A percentile compares a stretch with the other conserved stretches of the same genome.
Conservation (phyloP, 2,113 vertebrate genomes). For the Bujurquina vittata region DNA sequence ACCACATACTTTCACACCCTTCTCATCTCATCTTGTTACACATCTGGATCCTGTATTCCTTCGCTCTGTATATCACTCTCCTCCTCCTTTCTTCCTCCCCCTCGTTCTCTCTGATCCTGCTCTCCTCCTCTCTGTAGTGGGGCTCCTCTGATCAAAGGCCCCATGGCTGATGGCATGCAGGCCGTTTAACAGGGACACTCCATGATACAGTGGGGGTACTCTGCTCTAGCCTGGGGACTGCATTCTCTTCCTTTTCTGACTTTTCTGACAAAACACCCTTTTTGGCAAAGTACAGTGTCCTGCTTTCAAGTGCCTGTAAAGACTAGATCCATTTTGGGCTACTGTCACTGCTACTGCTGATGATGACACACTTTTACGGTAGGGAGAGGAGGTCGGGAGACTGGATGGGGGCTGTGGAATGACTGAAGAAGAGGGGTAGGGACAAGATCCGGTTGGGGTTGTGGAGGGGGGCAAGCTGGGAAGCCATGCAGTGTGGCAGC, state of each 20-base stretch:
- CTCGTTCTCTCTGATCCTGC: constrained; percentile 62
- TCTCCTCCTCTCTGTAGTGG: constrained; percentile 65
- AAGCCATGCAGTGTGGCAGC: constrained; percentile 58
- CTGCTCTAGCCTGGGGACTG: constrained; percentile 18
- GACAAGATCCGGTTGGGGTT: constrained; percentile 35
- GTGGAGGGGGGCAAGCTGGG: constrained; percentile 37
- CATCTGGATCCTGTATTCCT: constrained; percentile 77
- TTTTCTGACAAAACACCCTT: not conserved
- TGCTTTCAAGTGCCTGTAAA: constrained; percentile 6
- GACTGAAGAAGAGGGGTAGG: constrained; percentile 41
- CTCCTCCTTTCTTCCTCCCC: constrained; percentile 51
- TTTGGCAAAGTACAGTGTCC: not conserved
- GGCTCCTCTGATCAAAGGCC: constrained; percentile 72
- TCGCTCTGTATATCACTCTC: constrained; percentile 70
- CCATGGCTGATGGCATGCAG: constrained; percentile 59
- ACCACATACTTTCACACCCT: constrained; percentile 73
- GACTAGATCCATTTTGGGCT: constrained; percentile 18
- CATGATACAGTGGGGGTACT: constrained; percentile 47
- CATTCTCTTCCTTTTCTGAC: constrained; percentile 10
- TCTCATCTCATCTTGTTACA: constrained; percentile 68
- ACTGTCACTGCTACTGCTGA: constrained; percentile 23
- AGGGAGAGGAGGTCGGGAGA: constrained; percentile 7
- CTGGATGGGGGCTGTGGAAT: constrained; percentile 10
- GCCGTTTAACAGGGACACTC: constrained; percentile 51
- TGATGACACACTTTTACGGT: constrained; percentile 62